Evolutionary conservation across 2,797 vertebrate species (phyloP).

Genomic region (Lepilemur septentrionalis): DNA sequence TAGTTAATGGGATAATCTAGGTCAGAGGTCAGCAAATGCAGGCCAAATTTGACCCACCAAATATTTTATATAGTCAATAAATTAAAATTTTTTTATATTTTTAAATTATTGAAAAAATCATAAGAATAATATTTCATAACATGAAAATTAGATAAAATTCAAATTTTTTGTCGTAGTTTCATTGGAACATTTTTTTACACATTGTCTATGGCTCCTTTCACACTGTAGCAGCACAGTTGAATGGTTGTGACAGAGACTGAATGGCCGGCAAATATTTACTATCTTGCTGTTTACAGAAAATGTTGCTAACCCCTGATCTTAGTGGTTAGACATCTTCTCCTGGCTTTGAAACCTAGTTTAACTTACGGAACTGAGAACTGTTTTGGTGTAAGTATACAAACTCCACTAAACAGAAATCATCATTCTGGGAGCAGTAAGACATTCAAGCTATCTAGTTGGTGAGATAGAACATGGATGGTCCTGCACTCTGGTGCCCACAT

Average conservation of each 20-base stretch:
- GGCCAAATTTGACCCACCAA: not conserved
- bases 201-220: not conserved
- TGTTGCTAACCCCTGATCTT: not conserved
- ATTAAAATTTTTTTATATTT: not conserved
- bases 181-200: not conserved
- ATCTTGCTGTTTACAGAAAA: not conserved
- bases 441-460: not conserved
- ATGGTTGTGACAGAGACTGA: not conserved
- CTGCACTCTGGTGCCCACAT: not conserved
- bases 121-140: not conserved
- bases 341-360: slow-evolving; percentile 21
- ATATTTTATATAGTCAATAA: slow-evolving; percentile 4
- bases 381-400: not conserved
- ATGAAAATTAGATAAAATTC: slow-evolving; percentile 10
- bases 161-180: not conserved
- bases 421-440: not conserved
- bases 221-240: not conserved
- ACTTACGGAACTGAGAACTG: not conserved
- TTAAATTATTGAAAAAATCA: not conserved
- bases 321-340: not conserved
- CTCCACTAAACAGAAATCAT: not conserved
- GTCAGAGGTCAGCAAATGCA: not conserved
- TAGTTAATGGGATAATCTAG: not conserved
- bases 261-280: not conserved
- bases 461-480: not conserved